Base-by-base conservation (phyloP, 1,140 invertebrate genomes). In the Cyrtorhinus lividipennis region DNA sequence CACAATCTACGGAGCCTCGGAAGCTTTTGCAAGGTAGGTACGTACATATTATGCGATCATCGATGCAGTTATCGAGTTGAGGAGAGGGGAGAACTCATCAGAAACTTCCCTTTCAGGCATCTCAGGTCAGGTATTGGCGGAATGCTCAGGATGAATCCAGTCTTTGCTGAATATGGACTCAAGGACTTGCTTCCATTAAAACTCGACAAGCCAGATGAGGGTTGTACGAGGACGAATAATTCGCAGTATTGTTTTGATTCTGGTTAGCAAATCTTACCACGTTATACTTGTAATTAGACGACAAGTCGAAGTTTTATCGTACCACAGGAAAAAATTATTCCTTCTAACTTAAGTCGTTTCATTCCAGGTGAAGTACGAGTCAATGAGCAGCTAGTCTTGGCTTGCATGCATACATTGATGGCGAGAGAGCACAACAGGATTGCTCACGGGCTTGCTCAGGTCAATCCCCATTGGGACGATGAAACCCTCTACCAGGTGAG, bases 401-500 rank as follows among this genome's bases (percentile, higher is more conserved):
- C 90, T 0, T 90, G 89, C 65, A 90, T 93, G 84, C 91, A 94
- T 73, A 93, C 90, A 0, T 71, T 95, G 0, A 86, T 92, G 83
- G 89, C 88, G 0, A 75, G 89, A 30, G 88, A 92, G 71, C 91
- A 95, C 71, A 95, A 95, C 72, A 78, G 90, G 62, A 74, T 92
- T 1, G 91, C 91, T 0, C 81, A 81, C 59, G 85, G 77, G 23
- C 72, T 95, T 27, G 79, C 82, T 0, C 76, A 81, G 58, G 80
- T 95, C 10, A 96, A 96, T 76, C 90, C 90, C 1, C 91, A 95
- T 70, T 95, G 92, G 92, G 88, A 94, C 70, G 92, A 96, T 70
- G 92, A 96, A 75, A 93, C 84, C 0, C 71, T 97, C 0, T 98
- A 88, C 78, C 92, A 96, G 70, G 77, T 78, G 69, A 63, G 27